Conservation (phyloP, 2,888 invertebrate species). For the Idaea aversata region DNA sequence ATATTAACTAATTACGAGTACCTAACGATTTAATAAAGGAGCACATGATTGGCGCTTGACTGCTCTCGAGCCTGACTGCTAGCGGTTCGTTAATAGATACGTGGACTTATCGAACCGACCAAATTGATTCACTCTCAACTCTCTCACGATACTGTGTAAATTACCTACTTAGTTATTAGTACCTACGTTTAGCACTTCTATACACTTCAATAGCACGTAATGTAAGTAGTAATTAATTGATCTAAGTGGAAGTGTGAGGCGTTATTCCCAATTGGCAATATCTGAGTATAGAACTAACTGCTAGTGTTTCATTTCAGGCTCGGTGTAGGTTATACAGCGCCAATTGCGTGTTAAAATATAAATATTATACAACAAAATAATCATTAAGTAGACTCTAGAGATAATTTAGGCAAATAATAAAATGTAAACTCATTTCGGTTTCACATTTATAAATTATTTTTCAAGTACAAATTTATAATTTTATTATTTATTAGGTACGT, state of each 20-base stretch:
- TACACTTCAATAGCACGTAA: constrained; percentile 20
- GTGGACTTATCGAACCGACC: neutral
- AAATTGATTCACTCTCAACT: constrained; percentile 1
- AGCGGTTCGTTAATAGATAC: neutral
- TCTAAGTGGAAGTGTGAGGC: constrained; percentile 2
- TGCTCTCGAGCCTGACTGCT: neutral
- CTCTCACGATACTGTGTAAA: constrained; percentile 11
- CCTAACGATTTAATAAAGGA: constrained; percentile 56
- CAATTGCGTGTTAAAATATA: constrained; percentile 43
- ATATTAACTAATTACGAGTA: constrained; percentile 68
- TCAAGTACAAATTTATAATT: constrained; percentile 74
- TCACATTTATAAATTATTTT: constrained; percentile 62
- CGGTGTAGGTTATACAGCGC: constrained; percentile 27
- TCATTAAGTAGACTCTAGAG: constrained; percentile 72
- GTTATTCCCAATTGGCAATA: neutral
- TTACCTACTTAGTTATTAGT: constrained; percentile 13
- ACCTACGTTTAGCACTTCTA: constrained; percentile 18
- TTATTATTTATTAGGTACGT: constrained; percentile 60
- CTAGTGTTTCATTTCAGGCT: constrained; percentile 4
- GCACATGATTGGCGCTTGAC: constrained; percentile 43
- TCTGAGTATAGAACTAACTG: neutral
- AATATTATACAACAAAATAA: constrained; percentile 72
- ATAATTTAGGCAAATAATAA: constrained; percentile 60
- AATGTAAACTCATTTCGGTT: constrained; percentile 59
- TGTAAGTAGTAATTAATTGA: constrained; percentile 12